Base-by-base conservation (phyloP, 2,888 invertebrate genomes). In the Scotopteryx bipunctaria region DNA sequence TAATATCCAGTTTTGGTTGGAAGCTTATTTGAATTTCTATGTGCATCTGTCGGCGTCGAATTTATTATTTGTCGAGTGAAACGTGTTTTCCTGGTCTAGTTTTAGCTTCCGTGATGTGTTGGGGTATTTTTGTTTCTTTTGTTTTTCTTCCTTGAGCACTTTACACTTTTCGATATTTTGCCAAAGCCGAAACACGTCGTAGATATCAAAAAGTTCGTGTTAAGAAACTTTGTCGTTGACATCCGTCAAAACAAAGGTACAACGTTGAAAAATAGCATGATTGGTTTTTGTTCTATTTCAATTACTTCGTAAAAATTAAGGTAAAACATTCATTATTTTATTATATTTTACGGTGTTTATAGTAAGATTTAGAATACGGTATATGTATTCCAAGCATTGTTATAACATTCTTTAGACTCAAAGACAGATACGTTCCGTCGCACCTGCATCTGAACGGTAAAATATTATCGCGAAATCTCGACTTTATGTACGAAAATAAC, bases 401-500 rank as follows among this genome's bases (percentile, higher is more conserved):
- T 63, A 60, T 57, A 57, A 52, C 63, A 59, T 64, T 57, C 41
- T 47, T 52, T 47, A 59, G 27, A 47, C 32, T 35, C 29, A 38
- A 46, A 55, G 48, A 59, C 58, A 57, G 54, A 53, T 43, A 55
- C 40, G 40, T 25, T 25, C 35, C 47, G 54, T 59, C 63, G 50
- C 76, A 76, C 73, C 73, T 78, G 78, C 69, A 75, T 48, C 58
- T 55, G 59, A 51, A 48, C 54, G 56, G 63, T 76, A 70, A 77
- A 71, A 75, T 76, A 77, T 75, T 70, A 70, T 67, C 59, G 59
- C 58, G 50, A 63, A 69, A 73, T 71, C 55, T 59, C 67, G 60
- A 63, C 65, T 69, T 65, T 69, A 64, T 65, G 59, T 63, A 57
- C 56, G 69, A 70, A 73, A 58, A 55, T 50, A 55, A 55, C 49